phyloP scores from a whole-genome alignment of 1,140 invertebrate species.

The Arion vulgaris region DNA sequence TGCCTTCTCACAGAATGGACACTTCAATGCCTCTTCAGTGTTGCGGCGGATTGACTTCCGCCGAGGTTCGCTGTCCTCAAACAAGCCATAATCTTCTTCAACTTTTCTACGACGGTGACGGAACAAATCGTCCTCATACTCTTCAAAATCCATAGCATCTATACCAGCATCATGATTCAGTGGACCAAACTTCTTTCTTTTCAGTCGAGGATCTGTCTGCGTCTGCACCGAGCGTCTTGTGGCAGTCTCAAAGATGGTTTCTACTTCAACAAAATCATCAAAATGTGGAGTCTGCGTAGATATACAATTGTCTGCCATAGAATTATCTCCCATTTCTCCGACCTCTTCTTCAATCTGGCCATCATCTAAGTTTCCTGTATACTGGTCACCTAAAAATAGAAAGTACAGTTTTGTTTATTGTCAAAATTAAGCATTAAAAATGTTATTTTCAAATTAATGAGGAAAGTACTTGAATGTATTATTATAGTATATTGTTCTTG shows the following conservation, averaged over 20 bases:
- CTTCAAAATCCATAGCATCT: constrained; percentile 48
- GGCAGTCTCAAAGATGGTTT: constrained; percentile 58
- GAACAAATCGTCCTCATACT: constrained; percentile 48
- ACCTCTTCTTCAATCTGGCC: constrained; percentile 35
- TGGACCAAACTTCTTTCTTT: constrained; percentile 68
- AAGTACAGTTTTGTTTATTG: neutral
- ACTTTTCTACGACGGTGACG: constrained; percentile 49
- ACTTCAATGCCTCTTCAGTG: constrained; percentile 67
- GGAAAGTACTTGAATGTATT: constrained; percentile 31
- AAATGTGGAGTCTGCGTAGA: constrained; percentile 56
- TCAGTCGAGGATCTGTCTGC: constrained; percentile 65
- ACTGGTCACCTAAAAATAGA: constrained; percentile 11
- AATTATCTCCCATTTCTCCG: constrained; percentile 16
- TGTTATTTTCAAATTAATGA: neutral
- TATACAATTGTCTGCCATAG: constrained; percentile 36
- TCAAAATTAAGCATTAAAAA: no score
- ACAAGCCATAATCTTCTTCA: constrained; percentile 62
- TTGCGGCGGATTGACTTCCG: constrained; percentile 63
- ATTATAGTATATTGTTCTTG: no score
- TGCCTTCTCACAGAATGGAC: constrained; percentile 68
- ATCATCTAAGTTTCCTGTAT: constrained; percentile 27
- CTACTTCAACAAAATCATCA: constrained; percentile 63
- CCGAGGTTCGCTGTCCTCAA: constrained; percentile 65
- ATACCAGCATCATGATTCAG: constrained; percentile 58
- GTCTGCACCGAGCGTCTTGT: constrained; percentile 65